Conservation (phyloP, 64 coral and sea anemone species). For the Stichodactyla helianthus region DNA sequence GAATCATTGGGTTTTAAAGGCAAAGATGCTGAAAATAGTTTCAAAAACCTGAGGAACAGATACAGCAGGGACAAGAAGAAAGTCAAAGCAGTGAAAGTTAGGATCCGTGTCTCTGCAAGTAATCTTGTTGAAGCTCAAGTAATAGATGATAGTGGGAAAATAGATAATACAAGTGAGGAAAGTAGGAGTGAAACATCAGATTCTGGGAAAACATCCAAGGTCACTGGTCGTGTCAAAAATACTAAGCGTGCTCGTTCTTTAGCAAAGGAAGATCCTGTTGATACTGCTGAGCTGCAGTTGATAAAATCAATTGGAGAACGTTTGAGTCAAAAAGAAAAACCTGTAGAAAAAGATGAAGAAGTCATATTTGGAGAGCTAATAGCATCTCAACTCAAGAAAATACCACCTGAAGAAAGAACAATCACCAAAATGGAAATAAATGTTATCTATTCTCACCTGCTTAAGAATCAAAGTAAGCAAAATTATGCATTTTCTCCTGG, state of each 20-base stretch:
- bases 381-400: conserved; percentile 20
- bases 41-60: conserved; percentile 35
- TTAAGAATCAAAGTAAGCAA: conserved; percentile 12
- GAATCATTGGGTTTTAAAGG: conserved; percentile 31
- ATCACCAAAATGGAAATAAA: conserved; percentile 38
- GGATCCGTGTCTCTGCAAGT: background rate
- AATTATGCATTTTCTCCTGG: background rate
- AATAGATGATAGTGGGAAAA: background rate
- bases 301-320: conserved; percentile 29
- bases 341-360: conserved; percentile 58
- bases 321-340: conserved; percentile 26
- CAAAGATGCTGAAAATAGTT: conserved; percentile 28
- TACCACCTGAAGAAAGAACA: background rate
- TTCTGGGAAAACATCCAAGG: conserved; percentile 27
- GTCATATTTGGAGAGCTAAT: conserved; percentile 44
- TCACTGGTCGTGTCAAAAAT: conserved; percentile 28
- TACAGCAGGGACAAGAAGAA: conserved; percentile 45
- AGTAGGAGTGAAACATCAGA: background rate
- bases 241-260: background rate
- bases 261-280: conserved; percentile 22
- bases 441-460: conserved; percentile 1
- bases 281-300: conserved; percentile 36
- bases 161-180: conserved; percentile 23
- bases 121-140: conserved; percentile 38
- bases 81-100: conserved; percentile 24